Conservation (phyloP, 2,113 vertebrate genomes). For the Cygnus atratus region DNA sequence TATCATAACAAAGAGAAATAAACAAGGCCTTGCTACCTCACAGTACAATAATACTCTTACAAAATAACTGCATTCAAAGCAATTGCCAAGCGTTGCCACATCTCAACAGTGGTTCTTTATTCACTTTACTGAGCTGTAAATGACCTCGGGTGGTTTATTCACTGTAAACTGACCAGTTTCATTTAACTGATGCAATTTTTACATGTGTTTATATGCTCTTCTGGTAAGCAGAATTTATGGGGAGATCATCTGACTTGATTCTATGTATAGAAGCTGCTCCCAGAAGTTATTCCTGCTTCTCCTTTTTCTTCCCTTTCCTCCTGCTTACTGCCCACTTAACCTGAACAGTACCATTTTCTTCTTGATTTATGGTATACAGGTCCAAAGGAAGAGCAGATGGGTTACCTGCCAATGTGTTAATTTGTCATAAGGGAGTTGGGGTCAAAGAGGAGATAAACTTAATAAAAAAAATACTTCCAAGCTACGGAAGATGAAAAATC, state of each 20-base stretch:
- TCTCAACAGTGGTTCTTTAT: not conserved
- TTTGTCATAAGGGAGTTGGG: not conserved
- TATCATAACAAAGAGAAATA: not conserved
- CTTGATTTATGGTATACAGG: not conserved
- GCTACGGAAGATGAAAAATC: not conserved
- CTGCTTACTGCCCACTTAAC: not conserved
- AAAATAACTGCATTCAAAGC: not conserved
- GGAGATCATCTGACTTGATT: not conserved
- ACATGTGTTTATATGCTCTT: not conserved
- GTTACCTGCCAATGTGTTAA: not conserved
- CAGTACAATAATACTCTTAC: not conserved
- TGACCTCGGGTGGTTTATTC: not conserved
- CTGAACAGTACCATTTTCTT: not conserved
- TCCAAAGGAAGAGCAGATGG: not conserved
- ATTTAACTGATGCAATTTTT: not conserved
- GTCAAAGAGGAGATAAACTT: not conserved
- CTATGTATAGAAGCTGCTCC: not conserved
- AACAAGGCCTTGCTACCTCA: not conserved
- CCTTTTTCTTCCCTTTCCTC: not conserved
- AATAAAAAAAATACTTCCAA: not conserved
- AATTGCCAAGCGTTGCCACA: not conserved
- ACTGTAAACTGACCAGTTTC: not conserved
- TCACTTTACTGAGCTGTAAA: not conserved
- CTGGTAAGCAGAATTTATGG: not conserved
- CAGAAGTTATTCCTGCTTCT: not conserved